A percentile compares a stretch with the other conserved stretches of the same genome.
Evolutionary conservation across 2,888 invertebrate genomes (phyloP).

Genomic region (Diarsia mendica): DNA sequence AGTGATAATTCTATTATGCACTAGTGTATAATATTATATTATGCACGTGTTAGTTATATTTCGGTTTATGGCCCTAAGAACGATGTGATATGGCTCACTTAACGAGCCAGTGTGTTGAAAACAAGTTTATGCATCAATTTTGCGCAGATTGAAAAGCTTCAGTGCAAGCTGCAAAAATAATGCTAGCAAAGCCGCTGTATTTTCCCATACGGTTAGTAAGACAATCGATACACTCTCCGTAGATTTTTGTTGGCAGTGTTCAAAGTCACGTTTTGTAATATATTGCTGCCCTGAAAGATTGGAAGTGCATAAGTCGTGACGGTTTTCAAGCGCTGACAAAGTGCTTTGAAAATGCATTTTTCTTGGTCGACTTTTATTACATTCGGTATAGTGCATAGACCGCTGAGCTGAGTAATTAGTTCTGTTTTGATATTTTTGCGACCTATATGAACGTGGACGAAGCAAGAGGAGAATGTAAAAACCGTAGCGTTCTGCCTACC

Average conservation of each 20-base stretch:
- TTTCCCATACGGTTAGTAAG: constrained; percentile 7
- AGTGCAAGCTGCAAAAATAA: constrained; percentile 18
- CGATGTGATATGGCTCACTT: too few species aligned
- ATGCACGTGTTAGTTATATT: too few species aligned
- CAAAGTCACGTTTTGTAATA: constrained; percentile 28
- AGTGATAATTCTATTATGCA: too few species aligned
- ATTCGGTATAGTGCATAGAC: neutral
- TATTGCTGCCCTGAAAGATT: constrained; percentile 34
- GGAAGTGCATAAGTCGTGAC: constrained; percentile 45
- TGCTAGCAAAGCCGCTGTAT: neutral
- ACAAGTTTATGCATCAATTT: constrained; percentile 19
- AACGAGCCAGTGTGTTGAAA: too few species aligned
- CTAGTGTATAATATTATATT: too few species aligned
- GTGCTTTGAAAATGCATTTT: constrained; percentile 39
- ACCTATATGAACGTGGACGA: too few species aligned
- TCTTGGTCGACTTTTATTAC: neutral
- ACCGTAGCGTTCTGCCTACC: too few species aligned
- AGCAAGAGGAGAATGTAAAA: too few species aligned
- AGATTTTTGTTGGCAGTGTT: constrained; percentile 19
- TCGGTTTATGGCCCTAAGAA: too few species aligned
- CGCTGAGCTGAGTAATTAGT: constrained; percentile 20
- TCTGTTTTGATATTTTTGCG: neutral
- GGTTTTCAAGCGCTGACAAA: constrained; percentile 29
- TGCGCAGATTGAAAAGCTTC: constrained; percentile 13
- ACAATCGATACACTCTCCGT: constrained; percentile 25